Percentiles rank a stretch among this genome's conserved stretches.
Conservation (phyloP, 1,140 invertebrate genomes). For the Gryon sp. region DNA sequence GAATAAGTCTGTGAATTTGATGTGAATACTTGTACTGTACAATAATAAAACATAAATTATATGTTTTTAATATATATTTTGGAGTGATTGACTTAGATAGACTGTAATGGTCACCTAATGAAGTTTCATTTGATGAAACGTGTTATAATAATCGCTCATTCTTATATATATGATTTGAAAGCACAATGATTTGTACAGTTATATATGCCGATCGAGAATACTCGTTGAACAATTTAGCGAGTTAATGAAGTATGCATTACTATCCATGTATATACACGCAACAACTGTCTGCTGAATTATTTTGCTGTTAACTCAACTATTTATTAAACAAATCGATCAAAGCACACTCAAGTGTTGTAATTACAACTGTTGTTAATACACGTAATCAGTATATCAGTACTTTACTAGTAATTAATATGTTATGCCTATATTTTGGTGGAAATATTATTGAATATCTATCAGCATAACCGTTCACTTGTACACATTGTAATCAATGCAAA, state of each 20-base stretch:
- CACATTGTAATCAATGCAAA: neutral
- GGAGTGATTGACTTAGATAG: no score
- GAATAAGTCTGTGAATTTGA: no score
- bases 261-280: slow-evolving; percentile 21
- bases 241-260: slow-evolving; percentile 40
- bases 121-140: no score
- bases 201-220: slow-evolving; percentile 4
- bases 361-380: slow-evolving; percentile 30
- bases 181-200: slow-evolving; percentile 14
- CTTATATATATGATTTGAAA: slow-evolving; percentile 3
- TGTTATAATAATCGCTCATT: no score
- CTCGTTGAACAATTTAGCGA: slow-evolving; percentile 29
- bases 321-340: slow-evolving; percentile 34
- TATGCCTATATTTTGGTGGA: neutral
- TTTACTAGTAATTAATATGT: slow-evolving; percentile 8
- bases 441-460: no score
- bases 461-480: no score
- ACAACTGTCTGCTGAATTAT: slow-evolving; percentile 35
- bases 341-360: slow-evolving; percentile 30
- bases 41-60: no score
- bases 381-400: slow-evolving; percentile 17
- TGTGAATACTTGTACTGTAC: no score
- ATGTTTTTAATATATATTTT: no score
- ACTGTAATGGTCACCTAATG: no score
- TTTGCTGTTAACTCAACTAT: slow-evolving; percentile 37